Percentiles rank a stretch among this genome's conserved stretches.
Conservation (phyloP, 2,797 vertebrate genomes). For the Oreochromis grahami region DNA sequence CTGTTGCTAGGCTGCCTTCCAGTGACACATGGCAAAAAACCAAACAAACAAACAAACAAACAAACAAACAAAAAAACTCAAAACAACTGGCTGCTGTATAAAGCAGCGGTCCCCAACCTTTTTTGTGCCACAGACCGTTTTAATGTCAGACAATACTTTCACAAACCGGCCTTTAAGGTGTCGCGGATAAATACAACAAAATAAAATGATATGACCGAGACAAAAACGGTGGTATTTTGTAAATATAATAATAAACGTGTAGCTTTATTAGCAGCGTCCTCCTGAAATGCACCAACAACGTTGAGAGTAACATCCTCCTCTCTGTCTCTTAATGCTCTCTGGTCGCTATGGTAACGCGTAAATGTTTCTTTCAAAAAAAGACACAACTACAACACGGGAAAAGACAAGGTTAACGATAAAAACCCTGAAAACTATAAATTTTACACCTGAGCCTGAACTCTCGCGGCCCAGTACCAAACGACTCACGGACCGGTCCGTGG, state of each 20-base stretch:
- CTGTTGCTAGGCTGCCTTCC: neutral
- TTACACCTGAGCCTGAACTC: neutral
- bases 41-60: too few relatives aligned
- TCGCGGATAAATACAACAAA: neutral
- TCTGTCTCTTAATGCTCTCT: neutral
- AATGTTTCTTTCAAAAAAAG: fast-evolving
- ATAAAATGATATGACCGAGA: neutral
- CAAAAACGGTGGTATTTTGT: neutral
- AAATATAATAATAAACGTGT: neutral
- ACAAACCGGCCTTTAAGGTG: neutral
- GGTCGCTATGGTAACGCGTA: neutral
- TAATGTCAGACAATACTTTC: neutral
- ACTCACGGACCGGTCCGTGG: neutral
- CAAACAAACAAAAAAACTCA: neutral
- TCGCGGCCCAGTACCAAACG: neutral
- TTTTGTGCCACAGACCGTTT: neutral
- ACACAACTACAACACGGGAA: neutral
- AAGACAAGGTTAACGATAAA: neutral
- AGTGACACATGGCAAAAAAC: neutral
- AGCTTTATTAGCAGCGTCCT: neutral
- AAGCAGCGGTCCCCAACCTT: neutral
- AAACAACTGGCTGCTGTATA: neutral
- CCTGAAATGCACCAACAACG: neutral
- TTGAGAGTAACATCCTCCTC: neutral
- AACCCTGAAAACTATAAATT: neutral